A percentile compares a stretch with the other conserved stretches of the same genome.
Conservation (phyloP, 2,888 invertebrate genomes). For the Drosophila longiperda region DNA sequence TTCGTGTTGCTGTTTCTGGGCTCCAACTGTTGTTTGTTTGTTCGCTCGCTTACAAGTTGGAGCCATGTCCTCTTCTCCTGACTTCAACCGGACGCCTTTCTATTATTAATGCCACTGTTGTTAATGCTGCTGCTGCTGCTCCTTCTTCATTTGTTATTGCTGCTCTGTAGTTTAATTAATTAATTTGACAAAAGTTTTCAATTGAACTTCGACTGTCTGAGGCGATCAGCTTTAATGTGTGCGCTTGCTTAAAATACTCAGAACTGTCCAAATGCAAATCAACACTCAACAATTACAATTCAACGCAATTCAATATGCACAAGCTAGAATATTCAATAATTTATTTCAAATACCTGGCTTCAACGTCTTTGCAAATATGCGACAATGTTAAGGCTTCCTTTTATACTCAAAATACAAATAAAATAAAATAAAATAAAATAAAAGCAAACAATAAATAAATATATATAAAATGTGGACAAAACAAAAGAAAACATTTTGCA, state of each 20-base stretch:
- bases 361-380: constrained; percentile 21
- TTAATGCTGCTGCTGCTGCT: constrained; percentile 14
- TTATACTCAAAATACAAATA: constrained; percentile 17
- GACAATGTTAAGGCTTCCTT: constrained; percentile 10
- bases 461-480: neutral
- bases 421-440: neutral
- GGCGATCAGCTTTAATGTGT: constrained; percentile 50
- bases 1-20: constrained; percentile 14
- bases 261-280: constrained; percentile 27
- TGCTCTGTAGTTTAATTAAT: constrained; percentile 74
- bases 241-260: constrained; percentile 10
- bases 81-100: constrained; percentile 72
- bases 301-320: constrained; percentile 22
- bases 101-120: constrained; percentile 70
- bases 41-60: constrained; percentile 54
- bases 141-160: constrained; percentile 3
- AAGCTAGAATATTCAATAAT: constrained; percentile 56
- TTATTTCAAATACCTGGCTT: constrained; percentile 49
- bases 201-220: constrained; percentile 56
- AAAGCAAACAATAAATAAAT: constrained; percentile 3
- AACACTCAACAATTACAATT: constrained; percentile 37
- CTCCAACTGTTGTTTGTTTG: constrained; percentile 63
- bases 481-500: constrained; percentile 2
- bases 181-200: constrained; percentile 79
- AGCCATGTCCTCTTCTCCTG: constrained; percentile 52